A percentile compares a stretch with the other conserved stretches of the same genome.
Conservation (phyloP, 2,113 vertebrate species). For the Oncorhynchus mykiss region DNA sequence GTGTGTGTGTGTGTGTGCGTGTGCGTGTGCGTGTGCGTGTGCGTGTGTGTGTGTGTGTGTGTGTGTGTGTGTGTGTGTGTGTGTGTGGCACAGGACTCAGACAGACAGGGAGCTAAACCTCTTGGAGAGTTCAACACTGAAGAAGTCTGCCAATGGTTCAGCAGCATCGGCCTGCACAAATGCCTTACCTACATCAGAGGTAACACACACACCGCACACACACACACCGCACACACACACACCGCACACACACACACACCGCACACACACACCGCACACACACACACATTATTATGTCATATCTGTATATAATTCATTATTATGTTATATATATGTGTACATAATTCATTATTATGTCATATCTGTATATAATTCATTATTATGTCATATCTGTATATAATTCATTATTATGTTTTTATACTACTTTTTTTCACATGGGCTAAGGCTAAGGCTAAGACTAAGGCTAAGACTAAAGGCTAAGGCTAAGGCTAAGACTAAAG, state of each 20-base stretch:
- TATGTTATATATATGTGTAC: no score
- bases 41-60: slow-evolving; percentile 11
- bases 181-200: slow-evolving; percentile 74
- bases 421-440: no score
- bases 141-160: slow-evolving; percentile 76
- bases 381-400: no score
- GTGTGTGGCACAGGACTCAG: slow-evolving; percentile 41
- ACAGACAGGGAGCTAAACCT: slow-evolving; percentile 61
- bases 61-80: slow-evolving; percentile 20
- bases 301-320: no score
- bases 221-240: background rate
- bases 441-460: no score
- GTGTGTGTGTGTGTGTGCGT: no score
- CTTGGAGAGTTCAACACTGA: slow-evolving; percentile 72
- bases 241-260: background rate
- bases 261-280: no score
- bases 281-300: background rate
- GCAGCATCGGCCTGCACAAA: slow-evolving; percentile 64
- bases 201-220: slow-evolving; percentile 30
- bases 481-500: no score
- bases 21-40: background rate
- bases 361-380: no score
- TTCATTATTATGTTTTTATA: no score
- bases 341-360: no score
- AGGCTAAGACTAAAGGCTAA: no score